These are phyloP conservation scores for Gryon sp. DNA, from an alignment of 1,140 invertebrate genomes.

Conservation along the genomic window DNA sequence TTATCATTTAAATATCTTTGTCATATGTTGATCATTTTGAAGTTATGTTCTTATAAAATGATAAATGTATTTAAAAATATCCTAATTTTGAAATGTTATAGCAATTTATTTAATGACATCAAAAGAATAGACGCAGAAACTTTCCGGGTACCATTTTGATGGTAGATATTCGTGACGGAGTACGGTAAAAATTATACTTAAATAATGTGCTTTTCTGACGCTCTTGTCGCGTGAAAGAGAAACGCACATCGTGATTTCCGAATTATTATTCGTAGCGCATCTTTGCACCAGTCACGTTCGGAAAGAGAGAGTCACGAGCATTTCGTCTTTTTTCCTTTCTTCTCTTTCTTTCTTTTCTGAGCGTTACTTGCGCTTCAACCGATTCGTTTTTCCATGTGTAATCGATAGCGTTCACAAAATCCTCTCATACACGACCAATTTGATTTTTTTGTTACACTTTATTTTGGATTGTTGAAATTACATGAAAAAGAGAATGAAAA, in stretches of 20 bases:
- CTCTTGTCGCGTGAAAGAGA: slow-evolving; percentile 38
- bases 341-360: slow-evolving; percentile 20
- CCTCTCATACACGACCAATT: slow-evolving; percentile 42
- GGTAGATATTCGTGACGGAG: neutral
- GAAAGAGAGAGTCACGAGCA: slow-evolving; percentile 37
- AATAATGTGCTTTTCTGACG: slow-evolving; percentile 35
- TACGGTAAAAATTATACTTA: slow-evolving; percentile 16
- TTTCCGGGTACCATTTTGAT: neutral
- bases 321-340: neutral
- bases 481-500: slow-evolving; percentile 27
- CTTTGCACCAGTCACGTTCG: slow-evolving; percentile 48
- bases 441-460: slow-evolving; percentile 30
- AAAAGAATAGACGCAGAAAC: neutral
- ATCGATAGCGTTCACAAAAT: slow-evolving; percentile 51
- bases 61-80: no score
- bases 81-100: no score
- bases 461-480: slow-evolving; percentile 12
- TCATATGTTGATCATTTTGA: no score
- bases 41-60: no score
- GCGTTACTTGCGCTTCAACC: slow-evolving; percentile 10
- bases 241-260: slow-evolving; percentile 39
- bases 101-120: no score
- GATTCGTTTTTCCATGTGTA: slow-evolving; percentile 39
- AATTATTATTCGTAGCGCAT: slow-evolving; percentile 56
- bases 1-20: no score